Base-by-base conservation (phyloP, 2,113 vertebrate genomes). In the Trochalopteron elliotii region DNA sequence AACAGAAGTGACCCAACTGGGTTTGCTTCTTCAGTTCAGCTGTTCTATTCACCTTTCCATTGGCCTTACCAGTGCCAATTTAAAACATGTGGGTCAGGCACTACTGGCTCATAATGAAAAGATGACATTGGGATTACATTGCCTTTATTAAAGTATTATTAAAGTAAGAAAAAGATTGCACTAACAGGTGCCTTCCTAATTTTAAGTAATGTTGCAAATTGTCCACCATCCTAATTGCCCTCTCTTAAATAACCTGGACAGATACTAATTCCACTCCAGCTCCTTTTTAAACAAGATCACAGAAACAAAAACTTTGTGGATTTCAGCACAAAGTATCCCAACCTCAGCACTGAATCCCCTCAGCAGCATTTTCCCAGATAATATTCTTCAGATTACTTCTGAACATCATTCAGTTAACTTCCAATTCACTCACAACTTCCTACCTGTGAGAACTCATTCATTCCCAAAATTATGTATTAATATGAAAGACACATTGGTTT, bases 1-100 rank as follows among this genome's bases (percentile, higher is more conserved):
- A 96, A 69, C 40, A 89, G 74, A 50, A 83, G 67, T 63, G 67
- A 93, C 52, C 81, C 78, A 88, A 30, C 67, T 67, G 88, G 30
- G 83, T 88, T 92, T 94, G 75, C 59, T 90, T 87, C 74, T 82
- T 70, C 84, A 77, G 68, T 61, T 80, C 75, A 85, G 50, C 70
- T 83, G 21, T 57, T 84, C 78, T 72, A 61, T 72, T 95, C 81
- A 72, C 40, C 39, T 87, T 78, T 68, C 60, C 39, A 20, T 85
- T 74, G 19, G 20, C 42, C 37, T 80, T 77, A 50, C 35, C 74
- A 85, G 50, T 35, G 45, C 50, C 78, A 93, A 83, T 96, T 90
- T 90, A 90, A 93, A 87, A 77, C 37, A 35, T 33, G 25, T 57
- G 67, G 37, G 35, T 91, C 87, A 91, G 70, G 68, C 63, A 87